Evolutionary conservation across 2,888 invertebrate genomes (phyloP), one percentile per base, ranked within the genome.

Genomic region (Drosophila limbata): DNA sequence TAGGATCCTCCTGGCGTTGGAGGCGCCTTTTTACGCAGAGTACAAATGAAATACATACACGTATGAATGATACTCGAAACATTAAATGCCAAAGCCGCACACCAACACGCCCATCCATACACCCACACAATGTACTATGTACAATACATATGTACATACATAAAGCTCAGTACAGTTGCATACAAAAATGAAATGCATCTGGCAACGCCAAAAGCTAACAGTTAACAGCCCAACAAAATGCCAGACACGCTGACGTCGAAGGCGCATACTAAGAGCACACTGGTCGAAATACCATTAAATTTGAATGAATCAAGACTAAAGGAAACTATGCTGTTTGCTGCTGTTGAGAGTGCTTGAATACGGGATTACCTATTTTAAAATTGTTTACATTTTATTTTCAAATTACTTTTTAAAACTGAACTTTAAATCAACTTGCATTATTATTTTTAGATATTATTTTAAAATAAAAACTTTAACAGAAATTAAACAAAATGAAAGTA

Each of bases 21-120:
- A 57, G 71, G 66, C 61, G 45, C 45, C 52, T 52, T 62, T 60
- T 55, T 42, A 52, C 53, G 53, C 68, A 78, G 59, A 68, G 52
- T 57, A 60, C 53, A 85, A 81, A 77, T 79, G 71, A 73, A 87
- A 84, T 79, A 59, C 69, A 57, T 45, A 57, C 47, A 47, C 60
- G 62, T 51, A 65, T 69, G 77, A 85, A 79, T 81, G 80, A 81
- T 76, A 84, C 88, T 85, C 78, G 76, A 85, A 83, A 75, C 74
- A 77, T 81, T 84, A 79, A 77, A 79, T 73, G 77, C 62, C 55
- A 63, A 60, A 65, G 60, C 64, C 64, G 33, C 50, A 40, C 50
- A 51, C 15, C 44, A 67, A 37, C 45, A 35, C 35, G 31, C 33
- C 11, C 35, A 35, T 10, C 10, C 13, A 55, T 42, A 42, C 47